Evolutionary conservation across 2,113 vertebrate species (phyloP), one percentile per base, ranked within the genome.

Genomic region (Oryzias woworae): DNA sequence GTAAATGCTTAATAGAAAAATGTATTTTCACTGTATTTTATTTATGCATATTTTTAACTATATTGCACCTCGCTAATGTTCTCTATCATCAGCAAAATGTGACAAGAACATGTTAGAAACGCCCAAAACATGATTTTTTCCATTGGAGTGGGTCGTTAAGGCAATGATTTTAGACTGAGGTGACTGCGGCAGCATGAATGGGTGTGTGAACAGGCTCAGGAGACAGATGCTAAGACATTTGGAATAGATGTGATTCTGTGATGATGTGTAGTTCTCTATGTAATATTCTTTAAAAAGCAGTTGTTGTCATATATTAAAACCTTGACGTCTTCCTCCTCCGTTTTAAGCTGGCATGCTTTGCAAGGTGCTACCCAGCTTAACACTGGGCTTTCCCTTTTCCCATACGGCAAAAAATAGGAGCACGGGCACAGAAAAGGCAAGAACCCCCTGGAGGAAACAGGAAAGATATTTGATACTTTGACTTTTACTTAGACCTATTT

Each of bases 261-360:
- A n/a, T n/a, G n/a, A n/a, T n/a, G n/a, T 53, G 56, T 17, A 90
- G 90, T 91, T 92, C 91, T 88, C 88, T 86, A 83, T 88, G 91
- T 94, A 93, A 94, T 95, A 95, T 93, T 93, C 92, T 92, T 91
- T 36, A 90, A 91, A 90, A 90, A 93, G 91, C 87, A 78, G 90
- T 94, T 92, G 42, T 24, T 64, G 42, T 54, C 66, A 71, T 52
- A 58, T 75, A 74, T 80, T 78, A 59, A 61, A 48, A 67, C 54
- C 58, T 54, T 61, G 45, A 47, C 75, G 49, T 73, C 61, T 75
- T n/a, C 59, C 75, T 53, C 62, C 75, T 53, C 43, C 63, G 46
- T 36, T 64, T 75, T 61, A 59, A 69, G 77, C 55, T 66, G 61
- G 52, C 71, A 67, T 59, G 55, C 70, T 69, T 67, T 58, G 70